Evolutionary conservation across 2,113 vertebrate species (phyloP), one percentile per base, ranked within the genome.

Genomic region (Eudyptes chrysolophus): DNA sequence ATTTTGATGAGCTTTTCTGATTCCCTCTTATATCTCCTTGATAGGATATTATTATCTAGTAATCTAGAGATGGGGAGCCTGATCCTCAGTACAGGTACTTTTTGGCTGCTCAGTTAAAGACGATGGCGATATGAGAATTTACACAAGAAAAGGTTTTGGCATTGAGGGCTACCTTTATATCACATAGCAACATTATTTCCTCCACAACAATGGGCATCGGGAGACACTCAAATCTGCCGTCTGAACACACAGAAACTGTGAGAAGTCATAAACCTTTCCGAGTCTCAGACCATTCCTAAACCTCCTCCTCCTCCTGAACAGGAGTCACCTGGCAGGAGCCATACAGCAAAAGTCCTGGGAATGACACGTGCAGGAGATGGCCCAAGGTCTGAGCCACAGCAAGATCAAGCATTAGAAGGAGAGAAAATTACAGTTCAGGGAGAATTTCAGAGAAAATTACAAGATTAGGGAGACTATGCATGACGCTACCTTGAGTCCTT

Each of bases 1-100:
- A 92, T 62, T 92, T 86, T 94, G 95, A 96, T 96, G 94, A 96
- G 93, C 80, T 96, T 95, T 94, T 87, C 95, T 89, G 92, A 94
- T 93, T 95, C 92, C 55, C 79, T 92, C 80, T 95, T 94, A 92
- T 65, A 90, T 94, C 96, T 97, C 92, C 58, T 89, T 96, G 87
- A 95, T 92, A 80, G 89, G 66, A 88, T 90, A 90, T 91, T 96
- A 95, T 92, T 92, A 96, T 66, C 87, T 42, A 66, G 51, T 93
- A 86, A 93, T 94, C 84, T 92, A 80, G 54, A 91, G 70, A 87
- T 32, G 34, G n/a, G 57, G 40, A 92, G 27, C 58, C 69, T 91
- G 52, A 85, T 94, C 42, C 34, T 79, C 44, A 51, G 66, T 66
- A 46, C 54, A 69, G 52, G 66, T 87, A 61, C 61, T 46, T 93